Evolutionary conservation across 2,113 vertebrate genomes (phyloP).

Genomic region (Notothenia rossii): DNA sequence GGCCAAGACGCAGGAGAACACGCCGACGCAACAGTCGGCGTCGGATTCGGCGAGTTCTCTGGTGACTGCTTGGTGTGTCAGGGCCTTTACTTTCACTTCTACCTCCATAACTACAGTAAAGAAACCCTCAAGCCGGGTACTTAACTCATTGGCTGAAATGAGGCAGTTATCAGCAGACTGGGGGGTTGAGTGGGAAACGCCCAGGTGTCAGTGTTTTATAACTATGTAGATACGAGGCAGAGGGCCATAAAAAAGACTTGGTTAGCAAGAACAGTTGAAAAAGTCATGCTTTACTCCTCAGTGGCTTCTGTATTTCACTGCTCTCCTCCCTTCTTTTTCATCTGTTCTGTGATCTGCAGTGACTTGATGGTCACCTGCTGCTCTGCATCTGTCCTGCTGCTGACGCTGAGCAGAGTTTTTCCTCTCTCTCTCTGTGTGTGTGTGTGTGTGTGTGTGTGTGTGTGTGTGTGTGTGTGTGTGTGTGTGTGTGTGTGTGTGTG

Average conservation of each 20-base stretch:
- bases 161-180: conserved; percentile 12
- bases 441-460: conserved; percentile 8
- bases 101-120: neutral
- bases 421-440: neutral
- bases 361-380: conserved; percentile 71
- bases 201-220: conserved; percentile 14
- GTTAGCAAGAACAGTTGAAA: conserved; percentile 9
- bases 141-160: conserved; percentile 20
- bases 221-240: neutral
- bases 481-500: conserved; percentile 26
- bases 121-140: conserved; percentile 30
- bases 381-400: conserved; percentile 64
- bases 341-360: conserved; percentile 30
- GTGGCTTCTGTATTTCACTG: neutral
- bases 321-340: conserved; percentile 29
- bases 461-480: conserved; percentile 24
- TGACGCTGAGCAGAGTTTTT: conserved; percentile 53
- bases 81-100: conserved; percentile 35
- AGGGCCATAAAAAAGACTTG: neutral
- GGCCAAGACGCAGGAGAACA: no score
- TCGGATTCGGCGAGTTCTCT: no score
- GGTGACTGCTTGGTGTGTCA: no score
- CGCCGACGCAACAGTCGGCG: no score
- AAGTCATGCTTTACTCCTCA: neutral
- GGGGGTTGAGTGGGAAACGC: conserved; percentile 21